These are phyloP conservation scores for Phyllostomus discolor DNA, from an alignment of 2,113 vertebrate species.

Conservation along the genomic window DNA sequence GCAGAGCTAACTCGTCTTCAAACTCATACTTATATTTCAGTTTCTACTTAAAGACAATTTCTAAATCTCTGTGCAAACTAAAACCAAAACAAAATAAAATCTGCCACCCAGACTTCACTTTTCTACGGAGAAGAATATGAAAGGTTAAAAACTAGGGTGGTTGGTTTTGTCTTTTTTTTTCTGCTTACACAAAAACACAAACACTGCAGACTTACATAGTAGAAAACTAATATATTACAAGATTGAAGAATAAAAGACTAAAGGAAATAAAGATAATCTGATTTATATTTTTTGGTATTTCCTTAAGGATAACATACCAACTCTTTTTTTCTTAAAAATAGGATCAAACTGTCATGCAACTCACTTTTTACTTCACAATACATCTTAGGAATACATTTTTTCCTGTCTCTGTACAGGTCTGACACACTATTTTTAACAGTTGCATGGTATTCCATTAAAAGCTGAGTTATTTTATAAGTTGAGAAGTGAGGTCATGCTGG, in stretches of 20 bases:
- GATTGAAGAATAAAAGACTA: conserved; percentile 5
- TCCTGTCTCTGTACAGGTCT: not conserved
- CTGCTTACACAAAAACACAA: not conserved
- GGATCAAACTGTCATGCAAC: not conserved
- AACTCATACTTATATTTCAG: not conserved
- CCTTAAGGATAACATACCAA: not conserved
- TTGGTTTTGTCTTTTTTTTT: not conserved
- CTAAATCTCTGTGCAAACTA: not conserved
- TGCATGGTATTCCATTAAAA: conserved; percentile 13
- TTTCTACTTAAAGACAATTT: conserved; percentile 14
- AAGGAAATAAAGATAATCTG: conserved; percentile 7
- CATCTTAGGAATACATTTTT: not conserved
- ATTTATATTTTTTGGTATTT: conserved; percentile 19
- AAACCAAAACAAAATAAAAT: conserved; percentile 32
- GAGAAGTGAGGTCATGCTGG: conserved; percentile 18
- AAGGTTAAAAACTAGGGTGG: not conserved
- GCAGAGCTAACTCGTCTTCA: not conserved
- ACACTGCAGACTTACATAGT: not conserved
- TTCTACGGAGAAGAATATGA: not conserved
- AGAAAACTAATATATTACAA: conserved; percentile 20
- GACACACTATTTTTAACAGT: not conserved
- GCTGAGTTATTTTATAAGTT: conserved; percentile 8
- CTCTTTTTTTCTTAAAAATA: not conserved
- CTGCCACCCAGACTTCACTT: not conserved
- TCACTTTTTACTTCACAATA: not conserved